Percentiles rank a stretch among this genome's conserved stretches.
Evolutionary conservation across 2,888 invertebrate genomes (phyloP).

Genomic region (Hybos culiciformis): DNA sequence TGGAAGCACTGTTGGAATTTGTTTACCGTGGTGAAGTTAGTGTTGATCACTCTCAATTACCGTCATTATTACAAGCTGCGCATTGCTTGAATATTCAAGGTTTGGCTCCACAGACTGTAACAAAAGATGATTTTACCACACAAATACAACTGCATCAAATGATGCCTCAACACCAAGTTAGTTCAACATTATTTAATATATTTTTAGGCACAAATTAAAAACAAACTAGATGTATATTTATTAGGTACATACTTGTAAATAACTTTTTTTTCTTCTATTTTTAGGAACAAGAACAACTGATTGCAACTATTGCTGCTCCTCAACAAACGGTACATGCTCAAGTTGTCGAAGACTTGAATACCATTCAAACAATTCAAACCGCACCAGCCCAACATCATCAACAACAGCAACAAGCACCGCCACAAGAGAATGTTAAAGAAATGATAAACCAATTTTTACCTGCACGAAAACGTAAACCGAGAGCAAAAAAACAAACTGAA

Average conservation of each 20-base stretch:
- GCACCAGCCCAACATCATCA: conserved; percentile 24
- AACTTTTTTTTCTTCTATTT: not conserved
- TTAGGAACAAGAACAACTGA: conserved; percentile 33
- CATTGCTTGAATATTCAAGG: conserved; percentile 49
- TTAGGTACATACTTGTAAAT: not conserved
- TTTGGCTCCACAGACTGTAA: conserved; percentile 39
- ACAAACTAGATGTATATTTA: not conserved
- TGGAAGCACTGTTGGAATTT: conserved; percentile 48
- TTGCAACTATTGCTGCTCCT: conserved; percentile 34
- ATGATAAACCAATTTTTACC: conserved; percentile 39
- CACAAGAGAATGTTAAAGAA: conserved; percentile 31
- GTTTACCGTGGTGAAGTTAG: conserved; percentile 49
- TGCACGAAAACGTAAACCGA: conserved; percentile 40
- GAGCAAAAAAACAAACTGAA: conserved; percentile 33
- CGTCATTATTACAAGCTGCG: conserved; percentile 46
- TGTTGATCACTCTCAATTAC: conserved; percentile 46
- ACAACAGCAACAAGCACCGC: conserved; percentile 31
- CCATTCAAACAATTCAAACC: conserved; percentile 28
- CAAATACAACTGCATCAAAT: conserved; percentile 36
- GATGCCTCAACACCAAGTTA: conserved; percentile 36
- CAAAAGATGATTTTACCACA: conserved; percentile 36
- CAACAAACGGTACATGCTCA: conserved; percentile 36
- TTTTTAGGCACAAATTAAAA: not conserved
- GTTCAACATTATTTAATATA: conserved; percentile 12
- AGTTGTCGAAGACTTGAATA: conserved; percentile 35